These are phyloP conservation scores for Fistularia commersonii DNA, from an alignment of 2,797 vertebrate genomes.

Conservation along the genomic window DNA sequence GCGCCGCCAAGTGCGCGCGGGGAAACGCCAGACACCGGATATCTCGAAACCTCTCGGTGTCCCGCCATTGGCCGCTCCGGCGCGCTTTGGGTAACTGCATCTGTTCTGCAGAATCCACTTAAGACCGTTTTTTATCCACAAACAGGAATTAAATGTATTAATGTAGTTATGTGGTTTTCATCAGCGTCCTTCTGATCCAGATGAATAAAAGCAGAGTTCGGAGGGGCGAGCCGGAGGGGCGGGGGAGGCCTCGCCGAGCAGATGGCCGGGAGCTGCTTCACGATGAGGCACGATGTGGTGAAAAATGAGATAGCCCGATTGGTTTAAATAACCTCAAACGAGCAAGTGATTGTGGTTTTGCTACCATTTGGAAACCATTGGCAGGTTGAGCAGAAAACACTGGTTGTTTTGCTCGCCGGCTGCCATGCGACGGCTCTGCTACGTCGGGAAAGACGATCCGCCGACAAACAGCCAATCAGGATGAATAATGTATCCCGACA, in stretches of 20 bases:
- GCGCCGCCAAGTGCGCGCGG: too few relatives aligned
- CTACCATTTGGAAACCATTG: conserved; percentile 38
- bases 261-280: conserved; percentile 18
- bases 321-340: conserved; percentile 19
- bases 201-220: too few relatives aligned
- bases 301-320: conserved; percentile 31
- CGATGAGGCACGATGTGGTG: conserved; percentile 19
- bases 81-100: too few relatives aligned
- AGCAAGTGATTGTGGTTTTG: conserved; percentile 15
- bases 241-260: conserved; percentile 6
- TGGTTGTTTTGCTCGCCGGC: conserved; percentile 50
- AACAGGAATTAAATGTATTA: too few relatives aligned
- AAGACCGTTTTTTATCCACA: too few relatives aligned
- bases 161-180: too few relatives aligned
- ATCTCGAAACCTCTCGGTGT: too few relatives aligned
- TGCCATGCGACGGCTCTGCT: conserved; percentile 36
- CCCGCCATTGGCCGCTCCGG: too few relatives aligned
- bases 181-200: too few relatives aligned
- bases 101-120: too few relatives aligned
- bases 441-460: conserved; percentile 42
- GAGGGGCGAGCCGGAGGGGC: background rate
- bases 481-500: conserved; percentile 60
- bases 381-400: conserved; percentile 23
- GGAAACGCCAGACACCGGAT: too few relatives aligned
- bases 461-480: conserved; percentile 47